Conservation (phyloP, 2,797 vertebrate genomes). For the Kryptolebias ocellatus region DNA sequence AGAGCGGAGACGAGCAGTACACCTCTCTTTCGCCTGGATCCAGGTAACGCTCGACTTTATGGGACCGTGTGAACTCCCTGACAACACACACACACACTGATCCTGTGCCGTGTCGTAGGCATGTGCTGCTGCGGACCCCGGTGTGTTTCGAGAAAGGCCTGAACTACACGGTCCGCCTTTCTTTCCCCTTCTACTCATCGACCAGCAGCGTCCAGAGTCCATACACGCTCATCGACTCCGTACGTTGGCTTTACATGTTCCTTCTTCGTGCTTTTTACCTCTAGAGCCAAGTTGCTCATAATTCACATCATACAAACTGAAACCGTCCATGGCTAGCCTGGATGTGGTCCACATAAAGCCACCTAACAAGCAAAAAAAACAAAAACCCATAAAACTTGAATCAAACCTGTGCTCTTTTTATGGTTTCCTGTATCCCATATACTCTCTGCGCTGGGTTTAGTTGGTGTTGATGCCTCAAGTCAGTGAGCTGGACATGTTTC, state of each 20-base stretch:
- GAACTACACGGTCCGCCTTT: conserved; percentile 91
- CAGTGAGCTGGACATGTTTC: conserved; percentile 91
- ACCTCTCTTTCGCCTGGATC: conserved; percentile 90
- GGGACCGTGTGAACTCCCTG: background rate
- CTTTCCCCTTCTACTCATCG: conserved; percentile 86
- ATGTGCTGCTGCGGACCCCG: conserved; percentile 84
- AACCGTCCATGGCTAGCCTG: no score
- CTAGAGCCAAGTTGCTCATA: background rate
- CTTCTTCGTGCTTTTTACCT: background rate
- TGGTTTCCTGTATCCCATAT: background rate
- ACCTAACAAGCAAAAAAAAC: background rate
- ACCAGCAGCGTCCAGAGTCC: conserved; percentile 83
- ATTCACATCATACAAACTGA: no score
- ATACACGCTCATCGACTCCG: conserved; percentile 93
- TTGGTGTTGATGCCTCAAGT: conserved; percentile 94
- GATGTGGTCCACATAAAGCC: background rate
- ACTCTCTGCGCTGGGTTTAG: conserved; percentile 64
- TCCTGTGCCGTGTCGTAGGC: conserved; percentile 74
- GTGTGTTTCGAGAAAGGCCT: conserved; percentile 92
- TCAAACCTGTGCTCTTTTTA: background rate
- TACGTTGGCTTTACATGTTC: conserved; percentile 5
- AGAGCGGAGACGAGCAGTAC: conserved; percentile 87
- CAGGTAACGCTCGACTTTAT: conserved; percentile 77
- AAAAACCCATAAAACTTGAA: background rate
- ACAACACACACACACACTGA: background rate